Conservation (phyloP, 2,888 invertebrate species). For the Orthosia gothica region DNA sequence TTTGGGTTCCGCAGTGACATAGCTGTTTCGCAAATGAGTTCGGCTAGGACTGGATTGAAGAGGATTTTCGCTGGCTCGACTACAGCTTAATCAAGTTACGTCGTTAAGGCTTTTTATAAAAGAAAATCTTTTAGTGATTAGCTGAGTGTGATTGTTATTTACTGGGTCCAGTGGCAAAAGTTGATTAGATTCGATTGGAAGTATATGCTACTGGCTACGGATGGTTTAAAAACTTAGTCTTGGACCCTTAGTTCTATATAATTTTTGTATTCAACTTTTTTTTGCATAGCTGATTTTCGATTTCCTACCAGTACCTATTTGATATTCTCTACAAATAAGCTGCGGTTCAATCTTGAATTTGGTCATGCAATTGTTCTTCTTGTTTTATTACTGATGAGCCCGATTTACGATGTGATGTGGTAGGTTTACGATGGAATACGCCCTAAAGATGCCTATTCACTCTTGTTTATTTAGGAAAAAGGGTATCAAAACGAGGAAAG, state of each 20-base stretch:
- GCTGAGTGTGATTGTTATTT: conserved; percentile 32
- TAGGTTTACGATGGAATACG: too few species aligned
- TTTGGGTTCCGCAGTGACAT: too few species aligned
- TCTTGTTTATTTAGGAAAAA: too few species aligned
- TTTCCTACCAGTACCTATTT: too few species aligned
- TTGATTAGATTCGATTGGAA: conserved; percentile 1
- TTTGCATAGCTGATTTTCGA: too few species aligned
- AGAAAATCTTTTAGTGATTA: conserved; percentile 46
- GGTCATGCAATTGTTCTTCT: too few species aligned
- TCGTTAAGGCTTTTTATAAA: conserved; percentile 46
- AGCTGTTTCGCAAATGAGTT: conserved; percentile 7
- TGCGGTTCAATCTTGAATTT: too few species aligned
- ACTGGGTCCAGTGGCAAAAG: conserved; percentile 1
- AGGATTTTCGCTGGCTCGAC: conserved; percentile 48
- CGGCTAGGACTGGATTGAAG: conserved; percentile 47
- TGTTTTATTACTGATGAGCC: too few species aligned
- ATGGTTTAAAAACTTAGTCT: neutral
- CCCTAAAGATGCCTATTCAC: too few species aligned
- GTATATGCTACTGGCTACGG: neutral
- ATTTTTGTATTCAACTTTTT: too few species aligned
- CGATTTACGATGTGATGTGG: too few species aligned
- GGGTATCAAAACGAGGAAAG: neutral
- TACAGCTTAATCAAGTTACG: conserved; percentile 53
- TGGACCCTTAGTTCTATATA: too few species aligned
- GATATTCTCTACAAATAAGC: neutral